Base-by-base conservation (phyloP, 2,113 vertebrate genomes). In the Alligator mississippiensis region DNA sequence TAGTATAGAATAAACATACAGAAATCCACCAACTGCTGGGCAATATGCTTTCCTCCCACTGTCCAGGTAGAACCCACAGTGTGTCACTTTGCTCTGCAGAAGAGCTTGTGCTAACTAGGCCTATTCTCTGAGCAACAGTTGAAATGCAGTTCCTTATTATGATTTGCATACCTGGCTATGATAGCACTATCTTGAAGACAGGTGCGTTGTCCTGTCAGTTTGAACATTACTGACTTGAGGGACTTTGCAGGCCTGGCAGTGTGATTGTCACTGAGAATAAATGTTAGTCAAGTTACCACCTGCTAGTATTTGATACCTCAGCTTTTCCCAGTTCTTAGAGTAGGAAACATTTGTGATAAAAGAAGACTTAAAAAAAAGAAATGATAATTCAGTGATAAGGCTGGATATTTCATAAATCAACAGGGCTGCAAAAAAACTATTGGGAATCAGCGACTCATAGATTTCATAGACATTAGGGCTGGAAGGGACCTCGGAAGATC, bases 131-230 rank as follows among this genome's bases (percentile, higher is more conserved):
- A 80, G 60, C 21, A 84, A 24, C 74, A 76, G 8, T 54, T 72
- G 76, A 82, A 28, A n/a, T 5, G 3, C 24, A 11, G 77, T 76
- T 19, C 25, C 15, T 27, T n/a, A 21, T 74, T 83, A 18, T 0
- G 5, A 34, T 86, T n/a, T 34, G 1, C 27, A 24, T 1, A 8
- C 66, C 68, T 1, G 1, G 30, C 63, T 30, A 1, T 28, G n/a
- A 66, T 63, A 74, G 68, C 68, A 13, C 2, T 83, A 19, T 47
- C 68, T 66, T 93, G 77, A 34, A n/a, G 25, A 38, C 47, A 9
- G 28, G 62, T 16, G 85, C 15, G 28, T 38, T 72, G 47, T 92
- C 34, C 19, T 38, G 11, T 87, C 34, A 58, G 61, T 17, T 78
- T 14, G 74, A 90, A 58, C 11, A 1, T 61, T 91, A 5, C 24